Evolutionary conservation across 2,888 invertebrate species (phyloP), one percentile per base, ranked within the genome.

Genomic region (Thera britannica): DNA sequence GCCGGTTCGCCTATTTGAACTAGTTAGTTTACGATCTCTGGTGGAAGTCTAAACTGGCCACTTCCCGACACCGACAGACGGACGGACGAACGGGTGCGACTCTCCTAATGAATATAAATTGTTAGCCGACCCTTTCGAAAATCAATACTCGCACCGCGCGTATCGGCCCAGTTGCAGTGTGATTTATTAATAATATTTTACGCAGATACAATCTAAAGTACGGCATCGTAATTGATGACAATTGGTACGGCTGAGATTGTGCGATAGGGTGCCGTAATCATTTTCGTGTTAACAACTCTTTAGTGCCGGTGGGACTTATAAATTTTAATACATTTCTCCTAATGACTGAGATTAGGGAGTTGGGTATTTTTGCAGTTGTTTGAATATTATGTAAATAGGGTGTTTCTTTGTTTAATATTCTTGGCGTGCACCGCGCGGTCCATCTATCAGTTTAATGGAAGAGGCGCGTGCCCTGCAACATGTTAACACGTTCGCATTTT

Each of bases 161-260:
- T 90, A 92, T 90, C 89, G 81, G 83, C 77, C 81, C 86, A 83
- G 88, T 89, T 89, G 85, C 82, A 81, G 76, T 80, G 82, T 92
- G 91, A 92, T 92, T 92, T 92, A 92, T 92, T 88, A 88, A 88
- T 88, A 88, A 90, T 90, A 92, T 92, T 90, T 92, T 90, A 92
- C 88, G 84, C 74, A 81, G 91, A 92, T 92, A 90, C 79, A 62
- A 92, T 93, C 93, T 92, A 90, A 91, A 92, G 90, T 90, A 89
- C 86, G 85, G 81, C 83, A 78, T 85, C 83, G 82, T 91, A 90
- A 92, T 92, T 92, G 89, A 92, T 90, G 90, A 90, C 88, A 86
- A 87, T 87, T 90, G 89, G 83, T 85, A 80, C 77, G 67, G 77
- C 79, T 74, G 78, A 80, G 84, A 82, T 84, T 72, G 77, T 54